Conservation (phyloP, 2,113 vertebrate genomes). For the Ameiurus melas region DNA sequence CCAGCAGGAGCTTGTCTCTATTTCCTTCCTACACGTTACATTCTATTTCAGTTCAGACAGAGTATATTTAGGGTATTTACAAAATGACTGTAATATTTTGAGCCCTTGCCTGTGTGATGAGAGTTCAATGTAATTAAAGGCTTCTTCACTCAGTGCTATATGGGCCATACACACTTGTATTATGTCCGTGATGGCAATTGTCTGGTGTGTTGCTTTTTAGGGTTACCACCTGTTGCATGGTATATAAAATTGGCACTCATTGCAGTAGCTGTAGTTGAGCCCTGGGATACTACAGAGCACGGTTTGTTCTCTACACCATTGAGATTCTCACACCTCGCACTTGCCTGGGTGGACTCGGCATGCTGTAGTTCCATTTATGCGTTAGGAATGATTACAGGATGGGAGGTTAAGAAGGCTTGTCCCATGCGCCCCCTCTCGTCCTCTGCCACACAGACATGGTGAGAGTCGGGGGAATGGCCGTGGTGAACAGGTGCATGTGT, state of each 20-base stretch:
- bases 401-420: slow-evolving; percentile 55
- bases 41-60: slow-evolving; percentile 21
- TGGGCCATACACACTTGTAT: slow-evolving; percentile 27
- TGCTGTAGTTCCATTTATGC: slow-evolving; percentile 38
- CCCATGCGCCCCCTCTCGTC: slow-evolving; percentile 28
- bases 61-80: slow-evolving; percentile 41
- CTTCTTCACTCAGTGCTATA: slow-evolving; percentile 28
- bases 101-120: slow-evolving; percentile 50
- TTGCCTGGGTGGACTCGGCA: slow-evolving; percentile 35
- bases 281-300: slow-evolving; percentile 44
- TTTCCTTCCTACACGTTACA: slow-evolving; percentile 1
- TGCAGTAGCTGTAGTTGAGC: slow-evolving; percentile 27
- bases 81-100: slow-evolving; percentile 16
- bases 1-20: slow-evolving; percentile 30
- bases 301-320: background rate
- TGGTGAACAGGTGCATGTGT: slow-evolving; percentile 30
- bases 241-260: slow-evolving; percentile 26
- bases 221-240: slow-evolving; percentile 8
- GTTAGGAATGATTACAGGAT: slow-evolving; percentile 56
- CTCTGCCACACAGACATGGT: slow-evolving; percentile 48
- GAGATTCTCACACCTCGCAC: slow-evolving; percentile 23
- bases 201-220: slow-evolving; percentile 3
- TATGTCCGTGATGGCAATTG: slow-evolving; percentile 5
- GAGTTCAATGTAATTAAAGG: slow-evolving; percentile 20
- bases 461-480: slow-evolving; percentile 23